phyloP scores from a whole-genome alignment of 2,113 vertebrate species.

The Bos indicus region DNA sequence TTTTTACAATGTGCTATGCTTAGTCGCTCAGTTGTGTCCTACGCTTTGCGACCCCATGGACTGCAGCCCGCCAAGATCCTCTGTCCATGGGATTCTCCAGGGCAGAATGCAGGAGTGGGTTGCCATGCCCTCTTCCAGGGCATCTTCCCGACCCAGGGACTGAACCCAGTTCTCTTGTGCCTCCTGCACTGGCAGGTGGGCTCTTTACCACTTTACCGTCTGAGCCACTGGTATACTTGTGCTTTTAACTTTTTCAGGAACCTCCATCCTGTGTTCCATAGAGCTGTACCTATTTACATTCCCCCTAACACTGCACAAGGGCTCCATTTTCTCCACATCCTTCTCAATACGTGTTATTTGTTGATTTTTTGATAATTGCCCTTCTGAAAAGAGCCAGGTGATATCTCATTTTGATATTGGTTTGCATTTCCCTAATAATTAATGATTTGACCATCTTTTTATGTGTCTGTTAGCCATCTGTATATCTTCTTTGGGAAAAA shows the following conservation, averaged over 20 bases:
- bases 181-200: rapidly evolving
- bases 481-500: not conserved
- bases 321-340: not conserved
- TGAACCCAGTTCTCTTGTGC: not conserved
- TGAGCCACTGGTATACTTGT: rapidly evolving
- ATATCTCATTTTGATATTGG: not conserved
- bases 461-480: not conserved
- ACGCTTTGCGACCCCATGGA: not conserved
- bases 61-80: not conserved
- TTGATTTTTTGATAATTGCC: not conserved
- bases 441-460: not conserved
- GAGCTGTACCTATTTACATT: too few relatives aligned
- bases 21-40: rapidly evolving
- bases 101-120: not conserved
- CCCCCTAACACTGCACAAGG: not conserved
- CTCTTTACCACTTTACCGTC: rapidly evolving
- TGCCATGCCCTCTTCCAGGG: not conserved
- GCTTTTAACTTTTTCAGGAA: not conserved
- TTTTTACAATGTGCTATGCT: not conserved
- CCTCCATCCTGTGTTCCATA: not conserved
- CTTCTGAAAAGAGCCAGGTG: not conserved
- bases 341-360: not conserved
- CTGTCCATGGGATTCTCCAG: not conserved
- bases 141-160: not conserved
- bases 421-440: not conserved